Evolutionary conservation across 2,888 invertebrate species (phyloP), one percentile per base, ranked within the genome.

Genomic region (Diarsia rubi): DNA sequence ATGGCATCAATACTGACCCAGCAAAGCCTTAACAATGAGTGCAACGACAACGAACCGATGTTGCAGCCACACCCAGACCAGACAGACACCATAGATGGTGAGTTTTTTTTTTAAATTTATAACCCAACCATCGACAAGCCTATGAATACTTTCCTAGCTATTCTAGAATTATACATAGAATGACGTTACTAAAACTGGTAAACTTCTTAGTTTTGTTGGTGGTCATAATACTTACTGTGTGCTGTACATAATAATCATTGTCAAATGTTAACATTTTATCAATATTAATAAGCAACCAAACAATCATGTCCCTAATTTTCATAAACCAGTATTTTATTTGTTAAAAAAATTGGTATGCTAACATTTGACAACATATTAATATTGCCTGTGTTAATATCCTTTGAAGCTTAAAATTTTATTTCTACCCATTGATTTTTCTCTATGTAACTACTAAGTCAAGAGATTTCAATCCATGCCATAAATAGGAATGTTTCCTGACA

Each of bases 51-150:
- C 89, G 98, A 97, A 92, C 97, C 93, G 88, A 97, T 96, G 92
- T 96, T 97, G 87, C 97, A 97, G 85, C 96, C 97, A 83, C 97
- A 97, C 85, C 97, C 97, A 62, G 98, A 98, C 94, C 97, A 97
- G 91, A 97, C 97, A 82, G 98, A 98, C 94, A 97, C 98, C 90
- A 98, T 98, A 91, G 98, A 98, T 94, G 98, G 98, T 98, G 96
- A 98, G 98, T 95, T 75, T 47, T 78, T 66, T 75, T 68, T 47
- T 47, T 69, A 27, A 21, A 44, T 57, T 60, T 70, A 63, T 14
- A 12, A 21, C 19, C 63, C 42, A 3, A 70, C 76, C 63, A 85
- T 73, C 81, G 42, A 83, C 70, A 75, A 49, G 54, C 73, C 65
- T 71, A 11, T 57, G 63, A 76, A 71, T 47, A 52, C n/a, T 57